Evolutionary conservation across 2,113 vertebrate genomes (phyloP).

Genomic region (Dromiciops gliroides): DNA sequence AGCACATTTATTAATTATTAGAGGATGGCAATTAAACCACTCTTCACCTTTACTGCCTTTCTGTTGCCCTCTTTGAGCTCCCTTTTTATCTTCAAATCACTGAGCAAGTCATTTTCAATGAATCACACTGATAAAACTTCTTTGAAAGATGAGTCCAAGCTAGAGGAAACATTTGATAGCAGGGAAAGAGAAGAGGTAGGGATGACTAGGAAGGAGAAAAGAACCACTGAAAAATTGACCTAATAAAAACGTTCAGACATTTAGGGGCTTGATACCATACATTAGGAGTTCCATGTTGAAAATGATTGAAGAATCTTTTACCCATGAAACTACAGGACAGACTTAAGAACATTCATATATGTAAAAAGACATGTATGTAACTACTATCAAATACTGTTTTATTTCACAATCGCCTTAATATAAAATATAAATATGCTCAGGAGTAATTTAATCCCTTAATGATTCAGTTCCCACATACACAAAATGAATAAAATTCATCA

Average conservation of each 20-base stretch:
- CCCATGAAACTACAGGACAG: no score
- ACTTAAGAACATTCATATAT: no score
- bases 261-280: not conserved
- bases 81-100: conserved; percentile 5
- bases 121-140: conserved; percentile 6
- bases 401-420: no score
- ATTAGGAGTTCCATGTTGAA: not conserved
- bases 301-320: not conserved
- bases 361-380: no score
- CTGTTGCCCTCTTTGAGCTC: conserved; percentile 1
- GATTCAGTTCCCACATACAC: no score
- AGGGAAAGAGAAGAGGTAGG: conserved; percentile 20
- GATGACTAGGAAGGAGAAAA: not conserved
- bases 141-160: conserved; percentile 17
- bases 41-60: not conserved
- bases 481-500: no score
- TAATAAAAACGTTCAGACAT: conserved; percentile 3
- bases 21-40: not conserved
- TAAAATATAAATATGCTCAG: no score
- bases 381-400: no score
- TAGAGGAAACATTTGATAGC: not conserved
- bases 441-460: no score
- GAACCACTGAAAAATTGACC: conserved; percentile 6
- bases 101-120: conserved; percentile 30
- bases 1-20: conserved; percentile 33